Evolutionary conservation across 2,888 invertebrate species (phyloP).

Genomic region (Listrodromus nycthemerus): DNA sequence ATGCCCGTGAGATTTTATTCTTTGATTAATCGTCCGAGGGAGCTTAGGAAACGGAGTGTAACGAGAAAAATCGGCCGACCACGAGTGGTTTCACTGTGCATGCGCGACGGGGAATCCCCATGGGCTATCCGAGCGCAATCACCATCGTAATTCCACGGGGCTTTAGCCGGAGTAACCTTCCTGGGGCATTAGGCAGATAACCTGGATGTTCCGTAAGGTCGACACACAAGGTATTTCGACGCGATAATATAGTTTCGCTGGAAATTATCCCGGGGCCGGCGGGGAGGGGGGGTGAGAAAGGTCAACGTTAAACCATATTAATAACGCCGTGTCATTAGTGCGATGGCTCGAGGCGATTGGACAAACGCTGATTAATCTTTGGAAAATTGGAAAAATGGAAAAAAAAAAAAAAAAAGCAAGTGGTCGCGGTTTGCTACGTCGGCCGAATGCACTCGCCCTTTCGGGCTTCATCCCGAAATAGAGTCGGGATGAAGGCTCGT

Average conservation of each 20-base stretch:
- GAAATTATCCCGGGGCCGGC: too few species aligned
- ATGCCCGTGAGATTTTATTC: not conserved
- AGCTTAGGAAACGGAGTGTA: conserved; percentile 20
- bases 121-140: conserved; percentile 17
- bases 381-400: not conserved
- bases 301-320: conserved; percentile 29
- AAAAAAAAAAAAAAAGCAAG: not conserved
- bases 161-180: not conserved
- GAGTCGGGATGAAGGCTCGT: not conserved
- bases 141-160: conserved; percentile 44
- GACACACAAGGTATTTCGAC: conserved; percentile 24
- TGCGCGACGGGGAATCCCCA: conserved; percentile 27
- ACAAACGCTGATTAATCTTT: not conserved
- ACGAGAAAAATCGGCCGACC: conserved; percentile 57
- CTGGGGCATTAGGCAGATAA: not conserved
- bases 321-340: conserved; percentile 9
- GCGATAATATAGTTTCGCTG: conserved; percentile 27
- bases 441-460: not conserved
- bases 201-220: not conserved
- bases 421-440: not conserved
- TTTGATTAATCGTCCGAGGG: conserved; percentile 46
- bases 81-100: conserved; percentile 6
- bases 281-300: conserved; percentile 9
- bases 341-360: conserved; percentile 2
- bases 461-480: conserved; percentile 7